A percentile compares a stretch with the other conserved stretches of the same genome.
phyloP scores from a whole-genome alignment of 2,113 vertebrate species.

The Aldabrachelys gigantea region DNA sequence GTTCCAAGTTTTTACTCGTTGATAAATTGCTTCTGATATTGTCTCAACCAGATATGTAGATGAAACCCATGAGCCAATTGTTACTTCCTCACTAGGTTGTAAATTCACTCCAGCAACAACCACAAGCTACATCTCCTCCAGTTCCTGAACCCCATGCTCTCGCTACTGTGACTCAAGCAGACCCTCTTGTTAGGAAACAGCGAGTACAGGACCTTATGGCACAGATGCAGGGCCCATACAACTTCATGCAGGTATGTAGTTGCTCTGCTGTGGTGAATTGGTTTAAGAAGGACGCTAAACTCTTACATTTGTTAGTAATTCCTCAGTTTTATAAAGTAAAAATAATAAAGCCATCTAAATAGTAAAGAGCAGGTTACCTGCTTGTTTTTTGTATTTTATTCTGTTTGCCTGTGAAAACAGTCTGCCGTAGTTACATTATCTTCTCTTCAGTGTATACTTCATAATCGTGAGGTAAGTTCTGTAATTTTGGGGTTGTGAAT shows the following conservation, averaged over 20 bases:
- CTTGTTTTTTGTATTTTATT: not conserved
- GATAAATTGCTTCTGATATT: not conserved
- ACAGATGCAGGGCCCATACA: slow-evolving; percentile 98
- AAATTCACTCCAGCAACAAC: slow-evolving; percentile 87
- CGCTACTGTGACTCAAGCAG: slow-evolving; percentile 82
- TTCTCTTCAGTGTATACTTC: not conserved
- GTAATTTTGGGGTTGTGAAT: not conserved
- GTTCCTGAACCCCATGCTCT: slow-evolving; percentile 85
- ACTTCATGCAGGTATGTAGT: slow-evolving; percentile 95
- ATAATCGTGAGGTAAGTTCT: not conserved
- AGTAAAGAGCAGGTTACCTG: not conserved
- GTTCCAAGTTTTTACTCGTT: not conserved
- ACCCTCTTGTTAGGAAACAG: slow-evolving; percentile 94
- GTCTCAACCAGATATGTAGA: not conserved
- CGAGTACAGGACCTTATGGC: slow-evolving; percentile 98
- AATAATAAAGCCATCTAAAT: not conserved
- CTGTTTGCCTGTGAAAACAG: not conserved
- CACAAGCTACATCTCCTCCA: slow-evolving; percentile 83
- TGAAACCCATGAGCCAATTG: not conserved
- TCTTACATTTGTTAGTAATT: not conserved
- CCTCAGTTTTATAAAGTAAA: not conserved
- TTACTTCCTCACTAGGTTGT: slow-evolving; percentile 77
- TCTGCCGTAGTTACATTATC: not conserved
- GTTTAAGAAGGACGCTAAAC: not conserved
- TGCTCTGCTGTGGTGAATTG: not conserved